These are phyloP conservation scores for Macroramphosus scolopax DNA, from an alignment of 2,797 vertebrate species.

Conservation along the genomic window DNA sequence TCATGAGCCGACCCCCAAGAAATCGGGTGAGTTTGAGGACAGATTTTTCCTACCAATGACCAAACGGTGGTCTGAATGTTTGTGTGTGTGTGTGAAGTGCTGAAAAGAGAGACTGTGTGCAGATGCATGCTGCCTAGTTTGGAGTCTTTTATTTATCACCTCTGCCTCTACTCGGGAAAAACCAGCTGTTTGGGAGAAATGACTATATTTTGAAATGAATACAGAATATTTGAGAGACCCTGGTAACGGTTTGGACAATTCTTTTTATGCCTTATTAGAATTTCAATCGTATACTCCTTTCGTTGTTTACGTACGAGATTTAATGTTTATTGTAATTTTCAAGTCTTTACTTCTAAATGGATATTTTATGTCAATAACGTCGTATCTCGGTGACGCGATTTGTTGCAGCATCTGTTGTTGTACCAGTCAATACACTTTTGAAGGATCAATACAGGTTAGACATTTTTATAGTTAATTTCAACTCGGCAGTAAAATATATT, in stretches of 20 bases:
- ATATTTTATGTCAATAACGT: too few relatives aligned
- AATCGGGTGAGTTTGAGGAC: constrained; percentile 84
- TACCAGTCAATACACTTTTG: constrained; percentile 28
- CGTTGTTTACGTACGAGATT: too few relatives aligned
- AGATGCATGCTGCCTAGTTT: constrained; percentile 67
- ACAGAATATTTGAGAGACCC: too few relatives aligned
- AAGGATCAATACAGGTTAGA: constrained; percentile 40
- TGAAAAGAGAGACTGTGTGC: constrained; percentile 10
- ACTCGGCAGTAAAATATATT: background rate
- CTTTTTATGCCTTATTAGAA: background rate
- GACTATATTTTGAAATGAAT: constrained; percentile 5
- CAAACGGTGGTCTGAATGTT: constrained; percentile 17
- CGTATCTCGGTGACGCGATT: too few relatives aligned
- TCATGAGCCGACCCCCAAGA: constrained; percentile 81
- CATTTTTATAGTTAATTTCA: constrained; percentile 12
- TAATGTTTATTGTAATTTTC: too few relatives aligned
- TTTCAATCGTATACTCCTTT: background rate
- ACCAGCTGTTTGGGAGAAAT: constrained; percentile 20
- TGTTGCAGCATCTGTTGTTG: too few relatives aligned
- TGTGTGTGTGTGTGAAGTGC: constrained; percentile 14
- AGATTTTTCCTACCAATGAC: constrained; percentile 23
- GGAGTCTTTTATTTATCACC: constrained; percentile 32
- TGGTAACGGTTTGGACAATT: constrained; percentile 7
- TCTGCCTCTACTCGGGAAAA: constrained; percentile 23
- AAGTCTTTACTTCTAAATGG: too few relatives aligned